phyloP scores from a whole-genome alignment of 2,797 vertebrate species.

The Tolypeutes matacus region DNA sequence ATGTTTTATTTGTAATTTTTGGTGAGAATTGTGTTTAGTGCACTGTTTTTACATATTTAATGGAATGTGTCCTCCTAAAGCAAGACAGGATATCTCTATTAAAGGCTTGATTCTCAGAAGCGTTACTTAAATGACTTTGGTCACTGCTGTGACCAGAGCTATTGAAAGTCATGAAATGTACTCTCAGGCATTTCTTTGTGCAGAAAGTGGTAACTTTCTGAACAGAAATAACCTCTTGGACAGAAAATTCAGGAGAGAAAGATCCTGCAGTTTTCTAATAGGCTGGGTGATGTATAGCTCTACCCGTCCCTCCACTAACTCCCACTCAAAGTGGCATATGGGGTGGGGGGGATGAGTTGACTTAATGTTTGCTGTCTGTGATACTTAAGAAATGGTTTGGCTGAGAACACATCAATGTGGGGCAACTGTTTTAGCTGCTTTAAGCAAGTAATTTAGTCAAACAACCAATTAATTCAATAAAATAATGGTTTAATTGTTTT shows the following conservation, averaged over 20 bases:
- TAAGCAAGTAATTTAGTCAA: neutral
- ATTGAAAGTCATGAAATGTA: neutral
- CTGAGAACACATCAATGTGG: neutral
- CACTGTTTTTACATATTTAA: neutral
- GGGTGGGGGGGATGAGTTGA: accelerated
- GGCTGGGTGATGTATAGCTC: neutral
- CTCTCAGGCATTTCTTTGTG: neutral
- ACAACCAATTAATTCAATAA: neutral
- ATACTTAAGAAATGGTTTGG: neutral
- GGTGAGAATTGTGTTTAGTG: neutral
- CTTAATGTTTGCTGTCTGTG: neutral
- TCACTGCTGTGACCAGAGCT: neutral
- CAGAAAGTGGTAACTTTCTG: neutral
- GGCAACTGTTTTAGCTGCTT: neutral
- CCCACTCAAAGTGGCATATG: neutral
- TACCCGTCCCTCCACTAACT: neutral
- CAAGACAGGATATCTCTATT: neutral
- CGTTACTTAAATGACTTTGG: neutral
- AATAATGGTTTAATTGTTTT: neutral
- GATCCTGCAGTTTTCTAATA: neutral
- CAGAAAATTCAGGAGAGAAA: neutral
- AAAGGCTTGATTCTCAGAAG: neutral
- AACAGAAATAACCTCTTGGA: neutral
- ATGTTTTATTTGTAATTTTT: conserved; percentile 11
- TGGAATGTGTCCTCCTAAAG: conserved; percentile 14